phyloP scores from a whole-genome alignment of 2,113 vertebrate genomes.

The Tamias sibiricus region DNA sequence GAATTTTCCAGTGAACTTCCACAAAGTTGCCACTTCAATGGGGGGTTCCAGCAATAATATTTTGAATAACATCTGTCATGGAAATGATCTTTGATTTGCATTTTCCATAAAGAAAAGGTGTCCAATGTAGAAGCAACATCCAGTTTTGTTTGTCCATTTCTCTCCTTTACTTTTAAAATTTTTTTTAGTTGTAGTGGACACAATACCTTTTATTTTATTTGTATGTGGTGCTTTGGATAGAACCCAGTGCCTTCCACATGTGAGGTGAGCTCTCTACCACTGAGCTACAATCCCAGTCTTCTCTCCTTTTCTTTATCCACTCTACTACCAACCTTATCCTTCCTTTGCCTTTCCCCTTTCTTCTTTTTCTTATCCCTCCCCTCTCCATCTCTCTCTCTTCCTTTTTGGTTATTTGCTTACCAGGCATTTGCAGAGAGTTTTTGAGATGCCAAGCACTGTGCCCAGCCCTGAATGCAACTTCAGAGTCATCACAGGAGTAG shows the following conservation, averaged over 20 bases:
- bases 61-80: background rate
- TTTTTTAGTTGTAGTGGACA: too few species aligned
- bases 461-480: background rate
- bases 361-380: background rate
- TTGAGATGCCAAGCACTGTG: background rate
- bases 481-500: fast-evolving
- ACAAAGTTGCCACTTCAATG: slow-evolving; percentile 13
- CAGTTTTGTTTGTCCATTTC: background rate
- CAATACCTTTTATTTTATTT: too few species aligned
- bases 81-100: slow-evolving; percentile 31
- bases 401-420: background rate
- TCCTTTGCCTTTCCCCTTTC: background rate
- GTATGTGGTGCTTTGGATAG: too few species aligned
- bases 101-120: background rate
- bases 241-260: too few species aligned
- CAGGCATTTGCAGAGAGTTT: background rate
- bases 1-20: slow-evolving; percentile 54
- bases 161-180: background rate
- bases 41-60: slow-evolving; percentile 47
- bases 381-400: background rate
- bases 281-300: too few species aligned
- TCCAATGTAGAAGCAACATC: background rate
- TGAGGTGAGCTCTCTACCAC: too few species aligned
- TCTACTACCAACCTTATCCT: background rate
- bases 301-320: background rate